Conservation (phyloP, 2,113 vertebrate genomes). For the Zapornia atra region DNA sequence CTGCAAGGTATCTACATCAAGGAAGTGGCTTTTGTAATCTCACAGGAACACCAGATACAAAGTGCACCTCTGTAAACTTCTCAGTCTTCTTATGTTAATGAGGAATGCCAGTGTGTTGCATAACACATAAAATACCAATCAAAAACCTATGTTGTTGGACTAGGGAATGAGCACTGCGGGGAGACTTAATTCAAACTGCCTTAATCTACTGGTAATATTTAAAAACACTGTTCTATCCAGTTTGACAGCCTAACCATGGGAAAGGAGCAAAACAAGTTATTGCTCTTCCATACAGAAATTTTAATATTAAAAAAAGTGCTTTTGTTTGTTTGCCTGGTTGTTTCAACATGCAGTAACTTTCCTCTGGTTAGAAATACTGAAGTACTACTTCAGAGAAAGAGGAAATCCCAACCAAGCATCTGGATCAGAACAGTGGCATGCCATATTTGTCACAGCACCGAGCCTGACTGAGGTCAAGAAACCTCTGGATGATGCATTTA, state of each 20-base stretch:
- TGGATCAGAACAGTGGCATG: not conserved
- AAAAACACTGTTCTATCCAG: not conserved
- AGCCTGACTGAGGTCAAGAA: too few relatives aligned
- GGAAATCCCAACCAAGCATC: not conserved
- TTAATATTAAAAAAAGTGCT: not conserved
- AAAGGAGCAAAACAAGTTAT: not conserved
- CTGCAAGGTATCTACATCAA: not conserved
- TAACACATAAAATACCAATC: not conserved
- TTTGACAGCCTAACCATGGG: not conserved
- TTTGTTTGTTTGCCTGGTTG: not conserved
- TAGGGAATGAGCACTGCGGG: not conserved
- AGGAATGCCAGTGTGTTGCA: not conserved
- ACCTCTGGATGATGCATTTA: too few relatives aligned
- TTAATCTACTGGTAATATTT: not conserved
- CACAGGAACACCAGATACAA: not conserved
- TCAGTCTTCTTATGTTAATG: not conserved
- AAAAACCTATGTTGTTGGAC: not conserved
- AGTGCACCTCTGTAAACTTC: not conserved
- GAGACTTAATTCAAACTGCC: not conserved
- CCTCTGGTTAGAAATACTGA: not conserved
- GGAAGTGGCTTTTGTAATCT: conserved; percentile 2
- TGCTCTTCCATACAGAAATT: not conserved
- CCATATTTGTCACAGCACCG: not conserved
- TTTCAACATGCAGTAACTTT: not conserved
- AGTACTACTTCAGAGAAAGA: not conserved